Base-by-base conservation (phyloP, 2,888 invertebrate species). In the Notodonta dromedarius region DNA sequence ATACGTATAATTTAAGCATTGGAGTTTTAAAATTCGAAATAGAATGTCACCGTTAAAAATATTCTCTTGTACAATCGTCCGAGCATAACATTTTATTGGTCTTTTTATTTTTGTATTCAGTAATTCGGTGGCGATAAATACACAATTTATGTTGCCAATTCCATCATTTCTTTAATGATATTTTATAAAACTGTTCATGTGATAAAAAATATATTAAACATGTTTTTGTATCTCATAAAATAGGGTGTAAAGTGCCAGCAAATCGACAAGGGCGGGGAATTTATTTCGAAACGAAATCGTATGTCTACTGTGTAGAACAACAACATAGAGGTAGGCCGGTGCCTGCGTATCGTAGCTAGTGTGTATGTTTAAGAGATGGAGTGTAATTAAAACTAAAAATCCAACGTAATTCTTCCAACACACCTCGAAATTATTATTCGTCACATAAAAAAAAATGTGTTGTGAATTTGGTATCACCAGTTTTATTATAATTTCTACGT, bases 241-340 rank as follows among this genome's bases (percentile, higher is more conserved):
- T 65, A 66, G 61, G 59, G 67, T 71, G 66, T 55, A 62, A 74
- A 78, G 79, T 80, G 78, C 77, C 80, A 82, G 80, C 82, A 80
- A 75, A 73, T 77, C 76, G 74, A 78, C 71, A 77, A 79, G 76
- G 83, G 85, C 84, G 87, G 86, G 86, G 85, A 87, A 85, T 90
- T 89, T 89, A 90, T 93, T 93, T 93, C 91, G 92, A 92, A 93
- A 91, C 90, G 90, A 90, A 87, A 85, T 86, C 84, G 87, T 91
- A 89, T 93, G 90, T 93, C 93, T 93, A 93, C 93, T 93, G 90
- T 93, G 93, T 93, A 93, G 93, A 90, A 91, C 91, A 86, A 89
- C 88, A 88, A 82, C 87, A 77, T 90, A 89, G 83, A 83, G 75
- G 83, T 87, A 88, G 85, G 84, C 73, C 80, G 86, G 86, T 87